phyloP scores from a whole-genome alignment of 2,113 vertebrate genomes.

The Pterocles orientalis region DNA sequence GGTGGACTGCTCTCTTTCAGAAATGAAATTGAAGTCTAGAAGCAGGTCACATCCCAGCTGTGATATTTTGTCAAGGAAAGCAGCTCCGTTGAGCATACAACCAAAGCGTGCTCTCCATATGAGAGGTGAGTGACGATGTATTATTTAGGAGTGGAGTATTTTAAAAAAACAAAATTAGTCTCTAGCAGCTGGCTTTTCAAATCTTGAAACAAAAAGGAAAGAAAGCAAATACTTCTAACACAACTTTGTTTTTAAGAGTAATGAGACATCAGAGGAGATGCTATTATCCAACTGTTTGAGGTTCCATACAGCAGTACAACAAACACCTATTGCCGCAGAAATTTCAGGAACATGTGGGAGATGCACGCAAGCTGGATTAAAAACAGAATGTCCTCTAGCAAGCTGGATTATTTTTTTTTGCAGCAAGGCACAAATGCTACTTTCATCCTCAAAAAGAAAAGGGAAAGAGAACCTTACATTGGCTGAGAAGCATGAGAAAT shows the following conservation, averaged over 20 bases:
- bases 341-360: slow-evolving; percentile 25
- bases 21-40: slow-evolving; percentile 15
- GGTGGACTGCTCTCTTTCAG: slow-evolving; percentile 7
- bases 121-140: neutral
- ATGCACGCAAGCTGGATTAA: neutral
- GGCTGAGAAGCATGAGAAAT: neutral
- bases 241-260: neutral
- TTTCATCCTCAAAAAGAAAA: neutral
- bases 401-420: neutral
- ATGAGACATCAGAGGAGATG: neutral
- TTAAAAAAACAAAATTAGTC: neutral
- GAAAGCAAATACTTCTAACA: neutral
- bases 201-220: neutral
- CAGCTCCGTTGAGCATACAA: neutral
- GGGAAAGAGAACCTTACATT: neutral
- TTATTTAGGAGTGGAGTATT: neutral
- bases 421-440: neutral
- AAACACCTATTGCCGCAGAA: neutral
- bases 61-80: slow-evolving; percentile 49
- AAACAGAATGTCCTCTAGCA: slow-evolving; percentile 21
- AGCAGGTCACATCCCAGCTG: slow-evolving; percentile 35
- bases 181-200: neutral
- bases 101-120: neutral
- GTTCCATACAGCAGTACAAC: neutral
- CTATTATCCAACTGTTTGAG: neutral